These are phyloP conservation scores for Onthophagus taurus DNA, from an alignment of 1,140 invertebrate genomes.

Conservation along the genomic window DNA sequence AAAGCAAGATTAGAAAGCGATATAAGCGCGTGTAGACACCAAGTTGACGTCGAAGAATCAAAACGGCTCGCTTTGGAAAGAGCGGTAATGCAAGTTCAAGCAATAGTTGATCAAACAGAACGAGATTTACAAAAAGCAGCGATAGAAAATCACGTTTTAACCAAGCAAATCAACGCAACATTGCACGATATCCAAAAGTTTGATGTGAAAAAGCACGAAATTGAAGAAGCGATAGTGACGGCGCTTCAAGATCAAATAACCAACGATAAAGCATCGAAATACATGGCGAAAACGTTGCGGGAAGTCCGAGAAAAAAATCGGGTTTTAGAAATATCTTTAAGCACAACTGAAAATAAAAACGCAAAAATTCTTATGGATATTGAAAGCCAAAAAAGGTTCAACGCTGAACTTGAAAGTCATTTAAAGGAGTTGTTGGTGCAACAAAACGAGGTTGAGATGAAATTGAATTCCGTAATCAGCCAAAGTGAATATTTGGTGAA, in stretches of 20 bases:
- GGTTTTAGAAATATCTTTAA: conserved; percentile 46
- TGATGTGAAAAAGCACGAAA: conserved; percentile 36
- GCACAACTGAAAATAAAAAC: conserved; percentile 52
- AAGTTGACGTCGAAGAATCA: conserved; percentile 17
- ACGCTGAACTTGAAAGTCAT: conserved; percentile 36
- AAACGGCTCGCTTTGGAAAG: conserved; percentile 20
- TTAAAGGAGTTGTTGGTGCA: conserved; percentile 32
- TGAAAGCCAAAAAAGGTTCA: conserved; percentile 44
- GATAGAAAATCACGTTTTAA: background rate
- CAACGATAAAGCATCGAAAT: conserved; percentile 18
- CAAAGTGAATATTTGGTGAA: no score
- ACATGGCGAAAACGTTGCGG: conserved; percentile 16
- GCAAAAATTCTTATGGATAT: conserved; percentile 50
- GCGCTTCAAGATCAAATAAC: conserved; percentile 52
- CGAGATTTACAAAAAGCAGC: conserved; percentile 41
- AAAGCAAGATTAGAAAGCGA: conserved; percentile 49
- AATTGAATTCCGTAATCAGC: no score
- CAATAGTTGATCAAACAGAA: conserved; percentile 43
- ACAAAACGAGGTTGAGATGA: conserved; percentile 39
- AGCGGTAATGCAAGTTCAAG: conserved; percentile 19
- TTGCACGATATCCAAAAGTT: conserved; percentile 42
- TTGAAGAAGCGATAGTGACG: conserved; percentile 48
- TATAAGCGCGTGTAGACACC: conserved; percentile 31
- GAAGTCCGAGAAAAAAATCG: conserved; percentile 13
- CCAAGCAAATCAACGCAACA: conserved; percentile 16